A percentile compares a stretch with the other conserved stretches of the same genome.
Evolutionary conservation across 2,113 vertebrate species (phyloP).

Genomic region (Dromiciops gliroides): DNA sequence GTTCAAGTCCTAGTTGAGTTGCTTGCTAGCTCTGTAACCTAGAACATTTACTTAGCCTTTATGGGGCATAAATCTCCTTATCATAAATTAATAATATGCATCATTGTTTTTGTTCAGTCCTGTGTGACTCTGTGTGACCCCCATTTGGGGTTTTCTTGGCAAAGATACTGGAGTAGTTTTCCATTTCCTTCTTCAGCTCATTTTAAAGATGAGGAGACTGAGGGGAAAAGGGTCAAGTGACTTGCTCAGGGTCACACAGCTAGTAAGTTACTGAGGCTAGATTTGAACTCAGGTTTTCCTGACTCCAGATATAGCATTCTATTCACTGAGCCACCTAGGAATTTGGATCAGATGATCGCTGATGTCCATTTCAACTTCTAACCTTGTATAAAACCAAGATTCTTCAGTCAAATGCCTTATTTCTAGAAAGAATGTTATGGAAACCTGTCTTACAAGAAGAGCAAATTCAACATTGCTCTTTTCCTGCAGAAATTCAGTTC

Average conservation of each 20-base stretch:
- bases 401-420: not conserved
- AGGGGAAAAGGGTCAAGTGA: too few relatives aligned
- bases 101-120: too few relatives aligned
- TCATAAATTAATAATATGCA: not conserved
- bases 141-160: too few relatives aligned
- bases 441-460: not conserved
- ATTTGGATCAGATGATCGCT: not conserved
- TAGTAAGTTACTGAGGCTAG: not conserved
- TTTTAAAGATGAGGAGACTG: too few relatives aligned
- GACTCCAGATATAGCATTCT: not conserved
- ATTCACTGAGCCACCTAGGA: not conserved
- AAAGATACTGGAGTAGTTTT: too few relatives aligned
- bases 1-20: not conserved
- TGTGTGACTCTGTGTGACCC: too few relatives aligned
- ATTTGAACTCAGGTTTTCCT: not conserved
- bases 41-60: not conserved
- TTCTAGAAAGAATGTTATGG: not conserved
- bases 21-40: not conserved
- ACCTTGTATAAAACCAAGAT: not conserved
- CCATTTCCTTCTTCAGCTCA: too few relatives aligned
- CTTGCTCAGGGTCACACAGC: too few relatives aligned
- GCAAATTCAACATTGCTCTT: not conserved
- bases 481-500: not conserved
- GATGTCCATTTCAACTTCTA: not conserved
- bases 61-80: not conserved